Conservation (phyloP, 2,888 invertebrate species). For the Argyra leucocephala region DNA sequence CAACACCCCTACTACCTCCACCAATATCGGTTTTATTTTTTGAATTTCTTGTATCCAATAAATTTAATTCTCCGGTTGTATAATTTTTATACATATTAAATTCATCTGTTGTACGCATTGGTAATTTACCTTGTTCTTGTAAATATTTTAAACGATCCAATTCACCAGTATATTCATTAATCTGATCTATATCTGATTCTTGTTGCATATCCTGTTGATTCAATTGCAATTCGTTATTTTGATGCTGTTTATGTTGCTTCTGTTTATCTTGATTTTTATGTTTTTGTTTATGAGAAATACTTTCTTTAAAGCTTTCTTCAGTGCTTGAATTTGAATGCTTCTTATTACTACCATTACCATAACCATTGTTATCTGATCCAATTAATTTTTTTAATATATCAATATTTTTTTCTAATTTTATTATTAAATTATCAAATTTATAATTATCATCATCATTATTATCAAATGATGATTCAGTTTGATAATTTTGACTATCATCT, state of each 20-base stretch:
- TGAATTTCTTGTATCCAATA: background rate
- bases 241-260: background rate
- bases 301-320: background rate
- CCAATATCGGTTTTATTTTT: background rate
- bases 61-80: background rate
- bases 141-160: slow-evolving; percentile 19
- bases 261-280: background rate
- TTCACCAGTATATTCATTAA: slow-evolving; percentile 14
- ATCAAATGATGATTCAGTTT: background rate
- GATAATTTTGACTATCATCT: slow-evolving; percentile 28
- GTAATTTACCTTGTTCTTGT: slow-evolving; percentile 15
- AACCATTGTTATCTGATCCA: slow-evolving; percentile 24
- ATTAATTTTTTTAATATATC: slow-evolving; percentile 39
- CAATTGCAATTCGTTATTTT: too few species aligned
- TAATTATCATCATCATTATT: slow-evolving; percentile 17
- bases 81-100: slow-evolving; percentile 2
- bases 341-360: slow-evolving; percentile 11
- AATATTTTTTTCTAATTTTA: slow-evolving; percentile 39
- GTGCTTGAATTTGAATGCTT: background rate
- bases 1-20: background rate
- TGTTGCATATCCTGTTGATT: slow-evolving; percentile 8
- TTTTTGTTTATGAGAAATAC: background rate
- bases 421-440: slow-evolving; percentile 31
- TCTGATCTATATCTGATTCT: background rate
- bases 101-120: background rate